Percentiles rank a stretch among this genome's conserved stretches.
Conservation (phyloP, 1,140 invertebrate genomes). For the Amyelois transitella region DNA sequence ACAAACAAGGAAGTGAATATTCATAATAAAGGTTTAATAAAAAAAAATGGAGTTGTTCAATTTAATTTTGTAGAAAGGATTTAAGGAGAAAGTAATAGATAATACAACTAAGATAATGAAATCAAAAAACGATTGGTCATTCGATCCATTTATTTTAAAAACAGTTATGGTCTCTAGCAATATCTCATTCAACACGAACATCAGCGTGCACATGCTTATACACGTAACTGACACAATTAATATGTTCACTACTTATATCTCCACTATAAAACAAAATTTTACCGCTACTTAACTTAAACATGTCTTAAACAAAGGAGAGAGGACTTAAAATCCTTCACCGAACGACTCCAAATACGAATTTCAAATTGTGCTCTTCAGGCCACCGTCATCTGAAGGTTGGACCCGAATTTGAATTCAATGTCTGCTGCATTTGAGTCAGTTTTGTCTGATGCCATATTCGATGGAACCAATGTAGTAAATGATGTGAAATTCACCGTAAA, state of each 20-base stretch:
- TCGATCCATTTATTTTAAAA: conserved; percentile 16
- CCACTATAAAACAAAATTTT: conserved; percentile 59
- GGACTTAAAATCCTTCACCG: conserved; percentile 67
- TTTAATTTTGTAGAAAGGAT: background rate
- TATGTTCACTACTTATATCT: conserved; percentile 52
- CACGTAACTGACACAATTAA: conserved; percentile 46
- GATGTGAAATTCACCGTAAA: conserved; percentile 31
- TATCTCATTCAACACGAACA: conserved; percentile 23
- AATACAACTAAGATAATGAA: background rate
- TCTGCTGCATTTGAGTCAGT: conserved; percentile 28
- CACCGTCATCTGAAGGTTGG: conserved; percentile 20
- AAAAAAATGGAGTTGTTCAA: too few relatives aligned
- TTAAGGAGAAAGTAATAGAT: background rate
- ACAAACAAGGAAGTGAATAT: too few relatives aligned
- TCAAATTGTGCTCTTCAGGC: conserved; percentile 61
- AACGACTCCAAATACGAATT: conserved; percentile 65
- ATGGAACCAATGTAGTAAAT: conserved; percentile 25
- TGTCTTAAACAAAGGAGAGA: conserved; percentile 57
- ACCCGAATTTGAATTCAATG: conserved; percentile 43
- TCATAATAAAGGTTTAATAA: too few relatives aligned
- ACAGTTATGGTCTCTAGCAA: conserved; percentile 14
- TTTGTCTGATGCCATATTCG: conserved; percentile 28
- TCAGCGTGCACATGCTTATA: conserved; percentile 16
- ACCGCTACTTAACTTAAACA: conserved; percentile 59
- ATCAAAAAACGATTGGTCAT: background rate